Percentiles rank a stretch among this genome's conserved stretches.
phyloP scores from a whole-genome alignment of 2,888 invertebrate species.

The Chloroclystis v-ata region DNA sequence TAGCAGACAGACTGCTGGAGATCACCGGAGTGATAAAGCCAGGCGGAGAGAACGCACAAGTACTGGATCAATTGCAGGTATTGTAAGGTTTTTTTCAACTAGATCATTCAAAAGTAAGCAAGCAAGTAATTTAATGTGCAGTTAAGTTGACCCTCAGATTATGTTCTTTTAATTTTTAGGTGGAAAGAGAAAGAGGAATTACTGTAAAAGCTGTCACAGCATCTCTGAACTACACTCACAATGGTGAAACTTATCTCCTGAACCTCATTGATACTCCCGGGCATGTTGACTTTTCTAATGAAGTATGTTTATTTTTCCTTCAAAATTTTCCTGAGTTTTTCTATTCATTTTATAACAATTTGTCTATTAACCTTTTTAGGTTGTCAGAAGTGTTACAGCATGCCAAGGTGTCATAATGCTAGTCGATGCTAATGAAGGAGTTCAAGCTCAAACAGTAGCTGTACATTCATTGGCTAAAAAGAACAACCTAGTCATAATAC shows the following conservation, averaged over 20 bases:
- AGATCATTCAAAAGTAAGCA: too few species aligned
- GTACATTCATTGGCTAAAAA: slow-evolving; percentile 95
- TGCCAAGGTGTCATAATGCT: slow-evolving; percentile 97
- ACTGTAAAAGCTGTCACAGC: slow-evolving; percentile 99
- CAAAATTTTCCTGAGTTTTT: too few species aligned
- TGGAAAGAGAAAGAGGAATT: slow-evolving; percentile 97
- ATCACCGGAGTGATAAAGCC: slow-evolving; percentile 88
- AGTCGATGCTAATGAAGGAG: slow-evolving; percentile 97
- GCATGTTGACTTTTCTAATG: slow-evolving; percentile 98
- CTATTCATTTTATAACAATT: too few species aligned
- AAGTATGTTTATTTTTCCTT: slow-evolving; percentile 79
- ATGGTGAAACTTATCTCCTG: slow-evolving; percentile 85
- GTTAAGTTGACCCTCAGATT: too few species aligned
- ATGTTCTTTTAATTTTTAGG: slow-evolving; percentile 68
- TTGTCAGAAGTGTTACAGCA: slow-evolving; percentile 91
- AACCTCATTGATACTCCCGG: slow-evolving; percentile 99
- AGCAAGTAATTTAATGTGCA: too few species aligned
- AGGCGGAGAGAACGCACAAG: slow-evolving; percentile 82
- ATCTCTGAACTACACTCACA: slow-evolving; percentile 87
- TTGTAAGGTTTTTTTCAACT: too few species aligned
- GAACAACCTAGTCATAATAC: slow-evolving; percentile 88
- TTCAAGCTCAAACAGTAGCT: slow-evolving; percentile 98
- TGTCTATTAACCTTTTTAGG: slow-evolving; percentile 57
- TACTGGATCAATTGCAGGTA: slow-evolving; percentile 86
- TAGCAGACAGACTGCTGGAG: slow-evolving; percentile 97